Conservation (phyloP, 2,797 vertebrate genomes). For the Hydrocynus forskahlii region DNA sequence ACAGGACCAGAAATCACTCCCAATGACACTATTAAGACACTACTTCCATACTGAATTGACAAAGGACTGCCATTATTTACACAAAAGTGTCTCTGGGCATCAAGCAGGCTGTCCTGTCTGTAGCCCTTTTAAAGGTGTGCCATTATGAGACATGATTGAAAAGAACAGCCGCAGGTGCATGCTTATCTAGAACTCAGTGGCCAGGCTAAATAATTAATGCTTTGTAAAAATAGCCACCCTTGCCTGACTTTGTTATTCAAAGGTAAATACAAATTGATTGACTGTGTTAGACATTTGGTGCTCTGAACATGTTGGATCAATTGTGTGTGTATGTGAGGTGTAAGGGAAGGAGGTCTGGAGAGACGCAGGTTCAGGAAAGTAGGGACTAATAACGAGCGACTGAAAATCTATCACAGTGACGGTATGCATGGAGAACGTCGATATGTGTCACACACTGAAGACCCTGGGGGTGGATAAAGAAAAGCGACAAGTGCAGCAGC, state of each 20-base stretch:
- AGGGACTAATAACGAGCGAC: constrained; percentile 50
- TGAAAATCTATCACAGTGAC: constrained; percentile 58
- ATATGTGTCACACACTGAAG: constrained; percentile 54
- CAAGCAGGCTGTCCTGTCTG: not conserved
- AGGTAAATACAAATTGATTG: constrained; percentile 52
- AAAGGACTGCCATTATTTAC: not conserved
- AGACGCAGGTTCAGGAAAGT: constrained; percentile 37
- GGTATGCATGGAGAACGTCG: constrained; percentile 45
- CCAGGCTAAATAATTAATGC: constrained; percentile 55
- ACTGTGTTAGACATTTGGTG: constrained; percentile 34
- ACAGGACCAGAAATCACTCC: too few species aligned
- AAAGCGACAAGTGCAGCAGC: constrained; percentile 41
- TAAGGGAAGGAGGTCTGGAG: constrained; percentile 22
- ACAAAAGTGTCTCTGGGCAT: not conserved
- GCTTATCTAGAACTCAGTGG: constrained; percentile 8
- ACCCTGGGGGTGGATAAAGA: constrained; percentile 49
- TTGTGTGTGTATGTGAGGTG: constrained; percentile 30
- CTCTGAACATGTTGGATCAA: constrained; percentile 42
- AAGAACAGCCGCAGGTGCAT: constrained; percentile 18
- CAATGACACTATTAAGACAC: too few species aligned
- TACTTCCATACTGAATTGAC: too few species aligned
- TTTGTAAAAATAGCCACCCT: constrained; percentile 41
- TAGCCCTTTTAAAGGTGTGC: not conserved
- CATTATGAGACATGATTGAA: constrained; percentile 26
- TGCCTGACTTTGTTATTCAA: constrained; percentile 54